phyloP scores from a whole-genome alignment of 2,888 invertebrate genomes.

The Andrena camellia region DNA sequence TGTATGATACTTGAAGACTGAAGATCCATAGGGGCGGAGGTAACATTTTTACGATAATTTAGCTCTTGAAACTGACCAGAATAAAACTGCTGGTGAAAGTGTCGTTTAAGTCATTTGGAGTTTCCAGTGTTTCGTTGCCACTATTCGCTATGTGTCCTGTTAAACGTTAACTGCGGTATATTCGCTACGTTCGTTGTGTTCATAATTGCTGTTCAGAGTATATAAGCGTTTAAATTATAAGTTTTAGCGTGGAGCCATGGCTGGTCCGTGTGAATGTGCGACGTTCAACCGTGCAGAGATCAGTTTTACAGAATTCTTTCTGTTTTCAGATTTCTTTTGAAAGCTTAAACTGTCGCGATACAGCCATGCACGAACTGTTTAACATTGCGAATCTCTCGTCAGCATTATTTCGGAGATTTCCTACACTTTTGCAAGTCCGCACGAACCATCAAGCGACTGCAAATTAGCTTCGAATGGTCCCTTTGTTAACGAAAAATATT shows the following conservation, averaged over 20 bases:
- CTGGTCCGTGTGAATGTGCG: slow-evolving; percentile 53
- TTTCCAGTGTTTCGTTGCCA: slow-evolving; percentile 14
- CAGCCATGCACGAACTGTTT: not conserved
- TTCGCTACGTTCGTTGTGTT: slow-evolving; percentile 66
- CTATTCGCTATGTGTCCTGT: slow-evolving; percentile 31
- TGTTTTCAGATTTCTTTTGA: not conserved
- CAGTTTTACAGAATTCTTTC: not conserved
- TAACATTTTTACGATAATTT: not conserved
- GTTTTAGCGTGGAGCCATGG: slow-evolving; percentile 49
- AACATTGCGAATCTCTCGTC: not conserved
- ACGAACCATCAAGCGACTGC: not conserved
- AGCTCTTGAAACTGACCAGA: not conserved
- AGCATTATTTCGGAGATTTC: not conserved
- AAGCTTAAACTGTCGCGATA: not conserved
- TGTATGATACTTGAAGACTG: not conserved
- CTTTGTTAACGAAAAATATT: not conserved
- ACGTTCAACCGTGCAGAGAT: slow-evolving; percentile 26
- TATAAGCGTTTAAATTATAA: slow-evolving; percentile 62
- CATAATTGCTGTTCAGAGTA: slow-evolving; percentile 66
- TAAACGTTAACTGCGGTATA: slow-evolving; percentile 40
- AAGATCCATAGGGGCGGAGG: not conserved
- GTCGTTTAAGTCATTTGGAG: not conserved
- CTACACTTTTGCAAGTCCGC: not conserved
- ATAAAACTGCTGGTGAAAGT: not conserved
- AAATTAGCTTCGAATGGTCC: not conserved